Base-by-base conservation (phyloP, 2,113 vertebrate species). In the Myotis yumanensis region DNA sequence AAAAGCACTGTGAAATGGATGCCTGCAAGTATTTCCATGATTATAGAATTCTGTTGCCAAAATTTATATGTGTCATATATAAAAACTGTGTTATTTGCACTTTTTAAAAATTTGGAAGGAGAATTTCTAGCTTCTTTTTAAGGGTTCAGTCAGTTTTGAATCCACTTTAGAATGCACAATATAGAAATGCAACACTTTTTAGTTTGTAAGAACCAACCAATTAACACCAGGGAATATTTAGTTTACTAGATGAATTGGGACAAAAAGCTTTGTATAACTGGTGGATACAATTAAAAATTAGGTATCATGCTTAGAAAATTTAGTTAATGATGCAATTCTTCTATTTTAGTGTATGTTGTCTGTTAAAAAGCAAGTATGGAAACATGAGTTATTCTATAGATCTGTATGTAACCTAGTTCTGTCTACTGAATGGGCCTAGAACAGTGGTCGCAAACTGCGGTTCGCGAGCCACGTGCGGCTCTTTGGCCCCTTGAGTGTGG, bases 91-190 rank as follows among this genome's bases (percentile, higher is more conserved):
- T 46, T 82, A 77, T 30, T 46, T 86, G 28, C 5, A 66, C 52
- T 89, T 80, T 89, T 93, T 10, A 40, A 84, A 93, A 81, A 76
- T 23, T 48, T 89, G 40, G 28, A 79, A 89, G 69, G 52, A 85
- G 35, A 79, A 22, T 72, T 66, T 82, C 17, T 66, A 71, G 5
- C 35, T 90, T 93, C 43, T 90, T 68, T 57, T 81, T 23, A 85
- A 81, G 64, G 59, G 10, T 80, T 85, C 32, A 51, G 25, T 73
- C n/a, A 22, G n/a, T 22, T 52, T 89, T 69, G 35, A 81, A 73
- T 81, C 23, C 23, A 46, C 18, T 85, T 93, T 62, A 73, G 30
- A 91, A 72, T 22, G 23, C 18, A 71, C 4, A 71, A 32, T 32
- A 86, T 32, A 86, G 51, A 95, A 86, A 71, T n/a, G 16, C 5